phyloP scores from a whole-genome alignment of 2,113 vertebrate species.

The Argyrosomus japonicus region DNA sequence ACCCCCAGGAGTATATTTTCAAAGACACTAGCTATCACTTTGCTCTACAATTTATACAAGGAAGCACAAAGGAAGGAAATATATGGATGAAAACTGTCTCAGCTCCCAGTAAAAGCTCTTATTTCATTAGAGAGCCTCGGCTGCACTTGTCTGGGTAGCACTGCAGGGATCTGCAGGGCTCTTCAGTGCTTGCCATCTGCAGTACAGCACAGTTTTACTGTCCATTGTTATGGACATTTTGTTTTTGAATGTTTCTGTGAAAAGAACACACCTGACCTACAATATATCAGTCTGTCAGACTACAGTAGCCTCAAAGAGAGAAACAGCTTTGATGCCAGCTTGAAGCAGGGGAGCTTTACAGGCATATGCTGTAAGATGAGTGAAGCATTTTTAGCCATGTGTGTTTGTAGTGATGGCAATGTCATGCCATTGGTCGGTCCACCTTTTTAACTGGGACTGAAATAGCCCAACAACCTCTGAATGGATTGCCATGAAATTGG shows the following conservation, averaged over 20 bases:
- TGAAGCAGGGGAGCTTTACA: background rate
- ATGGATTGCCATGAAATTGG: background rate
- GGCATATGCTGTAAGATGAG: too few species aligned
- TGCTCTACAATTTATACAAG: conserved; percentile 40
- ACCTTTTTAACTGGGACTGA: background rate
- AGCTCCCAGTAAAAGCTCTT: conserved; percentile 30
- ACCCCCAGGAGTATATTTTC: conserved; percentile 30
- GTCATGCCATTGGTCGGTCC: background rate
- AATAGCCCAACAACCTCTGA: background rate
- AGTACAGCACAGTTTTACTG: conserved; percentile 3
- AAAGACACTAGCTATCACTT: conserved; percentile 32
- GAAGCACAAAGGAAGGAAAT: conserved; percentile 43
- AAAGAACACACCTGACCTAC: background rate
- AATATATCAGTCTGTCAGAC: background rate
- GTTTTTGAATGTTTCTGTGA: background rate
- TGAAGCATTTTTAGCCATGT: background rate
- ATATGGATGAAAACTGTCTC: conserved; percentile 22
- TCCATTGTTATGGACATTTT: background rate
- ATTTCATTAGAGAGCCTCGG: conserved; percentile 29
- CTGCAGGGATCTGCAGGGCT: conserved; percentile 9
- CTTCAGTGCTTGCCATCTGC: background rate
- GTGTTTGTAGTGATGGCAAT: background rate
- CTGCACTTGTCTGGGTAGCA: conserved; percentile 12
- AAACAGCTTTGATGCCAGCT: background rate
- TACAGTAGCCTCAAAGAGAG: background rate